phyloP scores from a whole-genome alignment of 2,113 vertebrate genomes.

The Entomyzon cyanotis region DNA sequence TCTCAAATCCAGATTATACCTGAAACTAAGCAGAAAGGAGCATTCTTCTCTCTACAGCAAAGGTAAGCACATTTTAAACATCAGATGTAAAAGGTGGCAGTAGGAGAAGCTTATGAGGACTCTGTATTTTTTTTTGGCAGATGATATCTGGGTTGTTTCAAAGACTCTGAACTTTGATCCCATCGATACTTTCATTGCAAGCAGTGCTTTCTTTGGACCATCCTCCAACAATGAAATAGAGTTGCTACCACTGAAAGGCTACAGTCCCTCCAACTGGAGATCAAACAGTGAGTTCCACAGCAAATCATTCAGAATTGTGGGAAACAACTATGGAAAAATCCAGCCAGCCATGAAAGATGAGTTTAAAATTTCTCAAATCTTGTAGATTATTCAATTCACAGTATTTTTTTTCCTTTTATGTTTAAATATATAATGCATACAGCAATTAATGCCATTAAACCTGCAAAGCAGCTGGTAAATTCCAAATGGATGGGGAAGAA shows the following conservation, averaged over 20 bases:
- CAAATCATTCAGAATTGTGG: not conserved
- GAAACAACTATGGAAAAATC: not conserved
- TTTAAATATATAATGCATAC: not conserved
- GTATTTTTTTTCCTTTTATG: not conserved
- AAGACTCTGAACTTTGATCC: slow-evolving; percentile 77
- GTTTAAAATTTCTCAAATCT: not conserved
- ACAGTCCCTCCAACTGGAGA: slow-evolving; percentile 76
- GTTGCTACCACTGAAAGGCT: slow-evolving; percentile 77
- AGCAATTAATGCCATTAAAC: not conserved
- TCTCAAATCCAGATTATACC: slow-evolving; percentile 75
- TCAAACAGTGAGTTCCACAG: slow-evolving; percentile 67
- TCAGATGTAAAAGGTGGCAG: not conserved
- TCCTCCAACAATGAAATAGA: slow-evolving; percentile 77
- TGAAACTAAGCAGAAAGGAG: slow-evolving; percentile 78
- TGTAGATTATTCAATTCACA: not conserved
- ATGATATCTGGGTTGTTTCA: slow-evolving; percentile 83
- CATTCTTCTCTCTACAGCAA: slow-evolving; percentile 76
- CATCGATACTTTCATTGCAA: slow-evolving; percentile 78
- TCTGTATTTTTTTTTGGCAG: slow-evolving; percentile 50
- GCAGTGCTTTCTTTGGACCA: slow-evolving; percentile 80
- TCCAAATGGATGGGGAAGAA: not conserved
- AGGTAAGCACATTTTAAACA: slow-evolving; percentile 51
- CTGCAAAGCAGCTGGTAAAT: not conserved
- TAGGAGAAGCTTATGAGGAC: not conserved
- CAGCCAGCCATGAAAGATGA: not conserved